Evolutionary conservation across 2,797 vertebrate species (phyloP).

Genomic region (Catharus ustulatus): DNA sequence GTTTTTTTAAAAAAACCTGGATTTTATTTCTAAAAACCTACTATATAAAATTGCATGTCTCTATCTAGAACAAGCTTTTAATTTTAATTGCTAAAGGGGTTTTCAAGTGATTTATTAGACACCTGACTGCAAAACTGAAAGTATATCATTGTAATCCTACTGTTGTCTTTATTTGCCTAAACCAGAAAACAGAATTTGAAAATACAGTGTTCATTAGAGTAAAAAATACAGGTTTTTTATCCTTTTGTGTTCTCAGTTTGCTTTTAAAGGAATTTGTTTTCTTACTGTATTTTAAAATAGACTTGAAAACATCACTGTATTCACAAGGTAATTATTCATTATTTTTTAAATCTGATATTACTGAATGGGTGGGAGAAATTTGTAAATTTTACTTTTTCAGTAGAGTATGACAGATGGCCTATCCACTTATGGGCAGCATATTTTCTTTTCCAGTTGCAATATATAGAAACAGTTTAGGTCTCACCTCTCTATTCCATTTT

Average conservation of each 20-base stretch:
- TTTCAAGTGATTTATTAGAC: conserved; percentile 25
- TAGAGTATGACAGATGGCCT: neutral
- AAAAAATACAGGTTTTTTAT: neutral
- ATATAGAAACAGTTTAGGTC: neutral
- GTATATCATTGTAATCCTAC: neutral
- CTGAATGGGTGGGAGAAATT: neutral
- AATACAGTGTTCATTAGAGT: neutral
- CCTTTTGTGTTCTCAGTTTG: neutral
- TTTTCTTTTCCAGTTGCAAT: neutral
- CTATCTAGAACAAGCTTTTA: neutral
- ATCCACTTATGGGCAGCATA: neutral
- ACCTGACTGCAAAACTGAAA: neutral
- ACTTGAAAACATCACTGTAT: neutral
- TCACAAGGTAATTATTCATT: neutral
- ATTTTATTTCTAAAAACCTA: conserved; percentile 1
- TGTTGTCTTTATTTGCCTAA: neutral
- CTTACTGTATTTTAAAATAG: neutral
- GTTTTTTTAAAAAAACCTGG: neutral
- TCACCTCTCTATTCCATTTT: neutral
- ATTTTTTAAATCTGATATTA: neutral
- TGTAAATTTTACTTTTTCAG: neutral
- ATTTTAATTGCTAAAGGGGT: neutral
- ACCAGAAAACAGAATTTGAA: neutral
- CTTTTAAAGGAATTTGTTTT: neutral
- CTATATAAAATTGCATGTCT: neutral